phyloP scores from a whole-genome alignment of 2,113 vertebrate genomes.

The Phylloscopus whistleri region DNA sequence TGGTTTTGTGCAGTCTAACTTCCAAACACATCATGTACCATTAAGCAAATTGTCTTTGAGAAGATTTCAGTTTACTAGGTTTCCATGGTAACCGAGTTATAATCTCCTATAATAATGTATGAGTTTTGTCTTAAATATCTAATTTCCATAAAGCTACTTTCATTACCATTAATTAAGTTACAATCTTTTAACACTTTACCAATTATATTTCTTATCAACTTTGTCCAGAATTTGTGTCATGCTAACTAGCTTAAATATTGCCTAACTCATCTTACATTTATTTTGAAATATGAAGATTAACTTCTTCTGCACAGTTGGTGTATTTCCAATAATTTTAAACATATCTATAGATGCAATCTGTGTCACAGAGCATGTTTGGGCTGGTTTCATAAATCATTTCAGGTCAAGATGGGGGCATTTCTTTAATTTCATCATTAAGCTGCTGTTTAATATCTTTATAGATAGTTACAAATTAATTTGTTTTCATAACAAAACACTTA shows the following conservation, averaged over 20 bases:
- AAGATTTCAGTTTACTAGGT: neutral
- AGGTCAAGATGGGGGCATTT: neutral
- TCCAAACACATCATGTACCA: neutral
- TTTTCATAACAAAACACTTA: neutral
- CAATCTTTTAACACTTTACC: neutral
- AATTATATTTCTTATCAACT: neutral
- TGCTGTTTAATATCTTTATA: neutral
- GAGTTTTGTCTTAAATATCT: neutral
- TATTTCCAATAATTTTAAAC: neutral
- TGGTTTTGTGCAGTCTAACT: neutral
- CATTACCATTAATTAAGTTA: neutral
- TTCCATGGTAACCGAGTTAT: neutral
- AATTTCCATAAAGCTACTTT: neutral
- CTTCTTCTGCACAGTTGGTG: neutral
- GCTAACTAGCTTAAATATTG: neutral
- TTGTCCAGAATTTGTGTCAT: neutral
- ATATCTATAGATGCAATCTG: neutral
- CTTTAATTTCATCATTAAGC: neutral
- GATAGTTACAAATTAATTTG: neutral
- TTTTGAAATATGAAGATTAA: neutral
- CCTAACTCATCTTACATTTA: neutral
- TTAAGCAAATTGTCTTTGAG: neutral
- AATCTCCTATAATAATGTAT: neutral
- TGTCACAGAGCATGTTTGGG: neutral
- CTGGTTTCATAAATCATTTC: neutral